These are phyloP conservation scores for Raja brachyura DNA, from an alignment of 2,113 vertebrate genomes.

Conservation along the genomic window DNA sequence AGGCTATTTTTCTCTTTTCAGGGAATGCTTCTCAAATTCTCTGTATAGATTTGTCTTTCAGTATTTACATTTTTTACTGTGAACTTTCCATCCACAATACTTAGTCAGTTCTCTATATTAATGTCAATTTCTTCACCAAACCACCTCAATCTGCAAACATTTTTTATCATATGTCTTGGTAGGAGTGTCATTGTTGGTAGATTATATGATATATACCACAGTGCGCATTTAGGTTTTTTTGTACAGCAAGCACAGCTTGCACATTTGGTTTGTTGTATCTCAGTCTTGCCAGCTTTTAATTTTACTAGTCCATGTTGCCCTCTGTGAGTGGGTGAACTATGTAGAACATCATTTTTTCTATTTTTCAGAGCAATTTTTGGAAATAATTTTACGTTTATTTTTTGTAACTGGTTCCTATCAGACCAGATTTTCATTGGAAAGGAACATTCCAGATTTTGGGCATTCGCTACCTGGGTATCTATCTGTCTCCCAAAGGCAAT, in stretches of 20 bases:
- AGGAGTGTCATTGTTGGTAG: neutral
- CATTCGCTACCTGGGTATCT: no score
- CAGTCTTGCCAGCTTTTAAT: constrained; percentile 5
- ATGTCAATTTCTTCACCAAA: neutral
- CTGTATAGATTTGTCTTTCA: neutral
- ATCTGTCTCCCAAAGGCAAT: no score
- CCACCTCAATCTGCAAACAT: neutral
- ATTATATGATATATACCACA: neutral
- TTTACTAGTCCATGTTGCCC: neutral
- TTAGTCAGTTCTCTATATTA: neutral
- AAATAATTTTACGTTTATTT: neutral
- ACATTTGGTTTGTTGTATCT: neutral
- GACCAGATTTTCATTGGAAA: neutral
- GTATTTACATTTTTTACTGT: neutral
- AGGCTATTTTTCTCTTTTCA: neutral
- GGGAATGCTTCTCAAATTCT: neutral
- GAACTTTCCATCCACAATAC: neutral
- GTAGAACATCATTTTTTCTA: neutral
- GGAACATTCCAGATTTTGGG: no score
- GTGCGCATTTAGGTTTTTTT: neutral
- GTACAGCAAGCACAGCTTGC: neutral
- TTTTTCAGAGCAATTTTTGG: neutral
- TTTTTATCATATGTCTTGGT: neutral
- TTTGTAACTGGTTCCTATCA: neutral
- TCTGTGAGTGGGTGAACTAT: neutral